Base-by-base conservation (phyloP, 2,113 vertebrate genomes). In the Myrmophylax atrothorax region DNA sequence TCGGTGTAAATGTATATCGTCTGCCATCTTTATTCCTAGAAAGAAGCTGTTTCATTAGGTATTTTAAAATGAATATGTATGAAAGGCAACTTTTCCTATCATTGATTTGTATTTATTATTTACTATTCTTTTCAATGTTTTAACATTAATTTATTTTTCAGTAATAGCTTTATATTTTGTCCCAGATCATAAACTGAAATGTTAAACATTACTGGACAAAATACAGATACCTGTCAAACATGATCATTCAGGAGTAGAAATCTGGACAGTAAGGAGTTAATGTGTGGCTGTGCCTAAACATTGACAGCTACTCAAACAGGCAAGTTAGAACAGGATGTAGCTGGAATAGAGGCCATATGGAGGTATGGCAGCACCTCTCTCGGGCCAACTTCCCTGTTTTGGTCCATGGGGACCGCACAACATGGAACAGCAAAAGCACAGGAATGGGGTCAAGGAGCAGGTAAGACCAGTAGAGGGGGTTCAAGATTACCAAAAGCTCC, bases 401-500 rank as follows among this genome's bases (percentile, higher is more conserved):
- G 22, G 40, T 14, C 18, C 64, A 12, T 25, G 23, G 10, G 20
- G 22, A 47, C 31, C 6, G 12, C 11, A 49, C 42, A 19, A 1
- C n/a, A 18, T 5, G 26, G 19, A 55, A 5, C 12, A 60, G 63
- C n/a, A 23, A 46, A 10, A 18, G 55, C 4, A 18, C 72, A 49
- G 63, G 49, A 28, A 26, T 0, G 8, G 78, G 35, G 18, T 1
- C 0, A 3, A 35, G 19, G 18, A 90, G 9, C 35, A 29, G 58
- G 35, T 31, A 42, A 14, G 11, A 18, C 4, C 42, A 35, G 52
- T 2, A 50, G 37, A 44, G 53, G 14, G 58, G 20, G 0, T 3
- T 10, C 35, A 42, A 42, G 10, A 35, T 28, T 6, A 23, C 18
- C 6, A 3, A 42, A 35, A 77, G 20, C 13, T 22, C 22, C 49